Evolutionary conservation across 1,140 invertebrate genomes (phyloP), one percentile per base, ranked within the genome.

Genomic region (Rhopalosiphum padi): DNA sequence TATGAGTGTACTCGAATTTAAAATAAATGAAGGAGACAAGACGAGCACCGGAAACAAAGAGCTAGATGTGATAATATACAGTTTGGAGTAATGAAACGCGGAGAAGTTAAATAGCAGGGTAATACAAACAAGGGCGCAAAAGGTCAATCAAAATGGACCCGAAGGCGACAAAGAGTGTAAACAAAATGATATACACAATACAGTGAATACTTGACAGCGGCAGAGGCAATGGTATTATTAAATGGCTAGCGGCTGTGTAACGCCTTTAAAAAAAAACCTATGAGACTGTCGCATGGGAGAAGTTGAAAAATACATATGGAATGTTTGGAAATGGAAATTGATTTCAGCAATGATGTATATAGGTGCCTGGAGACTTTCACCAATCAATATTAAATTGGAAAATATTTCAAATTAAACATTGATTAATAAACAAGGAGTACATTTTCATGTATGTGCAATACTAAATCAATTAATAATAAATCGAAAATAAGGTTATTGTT

Each of bases 61-160:
- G n/a, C 23, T 0, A 90, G 25, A 30, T 41, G 37, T 60, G 89
- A 90, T 68, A 68, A 68, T 60, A 60, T 90, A 91, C 43, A 30
- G 43, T 83, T 82, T 51, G 43, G 43, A 83, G 68, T 83, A 92
- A 92, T 92, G 25, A 77, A 92, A 92, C 37, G 46, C 11, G 46
- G 83, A 51, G 22, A 83, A 51, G n/a, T 82, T 92, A 92, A 48
- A 83, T 82, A 92, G 82, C 30, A 48, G 68, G 68, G 83, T 82
- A 92, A 92, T 37, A 83, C 90, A 92, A 92, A 92, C 68, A 48
- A 92, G 30, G 25, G 43, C 18, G 68, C 90, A 82, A 91, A 91
- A 91, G 60, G 43, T 43, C 90, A 91, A 91, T 91, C 90, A 82
- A 91, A 91, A 82, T 82, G n/a, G 46, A 77, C 90, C 90, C 90